phyloP scores from a whole-genome alignment of 2,797 vertebrate species.

The Oreochromis grahami region DNA sequence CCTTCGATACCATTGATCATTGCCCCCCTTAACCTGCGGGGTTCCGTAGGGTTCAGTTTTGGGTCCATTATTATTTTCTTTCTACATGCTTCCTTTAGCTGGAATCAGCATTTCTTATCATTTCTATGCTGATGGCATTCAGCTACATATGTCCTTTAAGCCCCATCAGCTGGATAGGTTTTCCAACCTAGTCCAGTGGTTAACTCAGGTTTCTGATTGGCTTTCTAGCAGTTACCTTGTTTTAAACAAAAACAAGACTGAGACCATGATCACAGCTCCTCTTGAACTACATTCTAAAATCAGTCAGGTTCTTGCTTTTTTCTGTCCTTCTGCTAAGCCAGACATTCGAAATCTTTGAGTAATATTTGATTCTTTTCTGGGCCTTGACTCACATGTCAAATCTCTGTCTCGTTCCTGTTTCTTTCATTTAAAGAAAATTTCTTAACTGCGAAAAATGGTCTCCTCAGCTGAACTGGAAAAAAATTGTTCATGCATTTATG shows the following conservation, averaged over 20 bases:
- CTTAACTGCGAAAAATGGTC: neutral
- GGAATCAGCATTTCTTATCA: fast-evolving
- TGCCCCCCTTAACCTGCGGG: neutral
- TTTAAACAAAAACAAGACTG: neutral
- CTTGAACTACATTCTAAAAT: neutral
- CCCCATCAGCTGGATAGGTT: neutral
- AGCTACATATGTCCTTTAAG: neutral
- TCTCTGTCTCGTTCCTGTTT: neutral
- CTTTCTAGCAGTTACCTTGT: neutral
- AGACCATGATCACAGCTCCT: neutral
- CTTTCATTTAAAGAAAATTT: neutral
- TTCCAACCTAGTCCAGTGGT: neutral
- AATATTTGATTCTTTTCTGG: neutral
- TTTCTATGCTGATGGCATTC: neutral
- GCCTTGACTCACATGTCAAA: neutral
- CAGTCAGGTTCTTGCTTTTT: neutral
- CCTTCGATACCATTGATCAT: neutral
- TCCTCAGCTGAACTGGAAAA: neutral
- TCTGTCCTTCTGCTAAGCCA: neutral
- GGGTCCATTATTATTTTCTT: neutral
- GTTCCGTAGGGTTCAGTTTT: neutral
- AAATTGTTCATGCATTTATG: neutral
- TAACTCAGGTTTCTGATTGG: neutral
- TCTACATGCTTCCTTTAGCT: neutral
- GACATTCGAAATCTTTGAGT: neutral